phyloP scores from a whole-genome alignment of 1,140 invertebrate genomes.

The Yoshiicerus persimilis region DNA sequence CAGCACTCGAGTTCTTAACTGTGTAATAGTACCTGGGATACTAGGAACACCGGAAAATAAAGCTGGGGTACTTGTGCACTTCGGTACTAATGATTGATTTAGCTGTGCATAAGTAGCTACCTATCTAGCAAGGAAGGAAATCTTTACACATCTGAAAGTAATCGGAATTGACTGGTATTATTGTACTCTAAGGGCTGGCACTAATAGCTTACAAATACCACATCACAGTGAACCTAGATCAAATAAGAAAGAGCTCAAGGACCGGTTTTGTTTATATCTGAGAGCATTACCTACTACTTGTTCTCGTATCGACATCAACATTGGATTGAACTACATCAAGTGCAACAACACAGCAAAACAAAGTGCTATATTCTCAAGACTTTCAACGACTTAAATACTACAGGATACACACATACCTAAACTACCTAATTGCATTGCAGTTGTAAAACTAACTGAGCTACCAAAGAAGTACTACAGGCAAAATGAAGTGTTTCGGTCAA shows the following conservation, averaged over 20 bases:
- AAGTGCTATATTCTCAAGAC: not conserved
- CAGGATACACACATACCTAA: not conserved
- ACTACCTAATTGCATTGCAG: not conserved
- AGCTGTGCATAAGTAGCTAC: not conserved
- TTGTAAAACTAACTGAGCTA: not conserved
- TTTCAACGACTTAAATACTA: not conserved
- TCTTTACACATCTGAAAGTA: not conserved
- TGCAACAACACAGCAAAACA: not conserved
- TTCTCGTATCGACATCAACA: not conserved
- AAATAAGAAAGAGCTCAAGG: not conserved
- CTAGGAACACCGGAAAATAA: too few species aligned
- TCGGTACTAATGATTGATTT: not conserved
- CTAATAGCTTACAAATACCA: not conserved
- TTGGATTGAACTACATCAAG: not conserved
- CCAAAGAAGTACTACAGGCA: not conserved
- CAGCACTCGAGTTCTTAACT: too few species aligned
- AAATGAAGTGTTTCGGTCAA: conserved; percentile 56
- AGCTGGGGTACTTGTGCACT: not conserved
- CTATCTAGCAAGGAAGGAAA: not conserved
- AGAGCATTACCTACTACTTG: not conserved
- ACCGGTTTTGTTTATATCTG: not conserved
- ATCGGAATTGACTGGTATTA: not conserved
- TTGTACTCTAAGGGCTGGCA: not conserved
- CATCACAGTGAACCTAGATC: not conserved
- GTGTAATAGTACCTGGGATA: too few species aligned